Evolutionary conservation across 2,113 vertebrate species (phyloP), one percentile per base, ranked within the genome.

Genomic region (Eublepharis macularius): DNA sequence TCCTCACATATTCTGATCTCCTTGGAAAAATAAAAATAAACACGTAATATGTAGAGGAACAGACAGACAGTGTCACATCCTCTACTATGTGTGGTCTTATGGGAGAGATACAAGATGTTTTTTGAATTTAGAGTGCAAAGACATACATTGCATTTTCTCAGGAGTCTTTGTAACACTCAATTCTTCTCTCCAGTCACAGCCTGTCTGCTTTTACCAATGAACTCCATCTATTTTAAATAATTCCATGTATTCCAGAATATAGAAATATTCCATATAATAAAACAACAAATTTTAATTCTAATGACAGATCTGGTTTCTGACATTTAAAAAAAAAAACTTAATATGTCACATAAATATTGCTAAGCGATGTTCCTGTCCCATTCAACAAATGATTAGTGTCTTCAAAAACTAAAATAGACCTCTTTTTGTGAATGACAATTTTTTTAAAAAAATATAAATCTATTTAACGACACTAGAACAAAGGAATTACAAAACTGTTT

Each of bases 401-500:
- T 81, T 77, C 89, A 80, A 51, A 47, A 79, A 65, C 51, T 17
- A 72, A 73, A 63, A 65, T 68, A 80, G 41, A 81, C 1, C 47
- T 75, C 13, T 88, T 75, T 85, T 83, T 81, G 80, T 76, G 70
- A 1, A 87, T 82, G 74, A 90, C 88, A 11, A 54, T 4, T 87
- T 73, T 80, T 16, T 65, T 86, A 57, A 91, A 92, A 87, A 87
- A 76, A 43, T 43, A 9, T 41, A 29, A 26, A 66, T 4, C 26
- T 70, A 76, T 89, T 81, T 66, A 88, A 73, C 91, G 77, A 85
- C 26, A 92, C 80, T 43, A 86, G 26, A 91, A 69, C 41, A 34
- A 87, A 68, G 49, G 66, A 91, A 91, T 91, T 86, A 87, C 17
- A 87, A 34, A 1, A 6, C n/a, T 84, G 39, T 81, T 92, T 87